Conservation (phyloP, 2,888 invertebrate genomes). For the Allacma fusca region DNA sequence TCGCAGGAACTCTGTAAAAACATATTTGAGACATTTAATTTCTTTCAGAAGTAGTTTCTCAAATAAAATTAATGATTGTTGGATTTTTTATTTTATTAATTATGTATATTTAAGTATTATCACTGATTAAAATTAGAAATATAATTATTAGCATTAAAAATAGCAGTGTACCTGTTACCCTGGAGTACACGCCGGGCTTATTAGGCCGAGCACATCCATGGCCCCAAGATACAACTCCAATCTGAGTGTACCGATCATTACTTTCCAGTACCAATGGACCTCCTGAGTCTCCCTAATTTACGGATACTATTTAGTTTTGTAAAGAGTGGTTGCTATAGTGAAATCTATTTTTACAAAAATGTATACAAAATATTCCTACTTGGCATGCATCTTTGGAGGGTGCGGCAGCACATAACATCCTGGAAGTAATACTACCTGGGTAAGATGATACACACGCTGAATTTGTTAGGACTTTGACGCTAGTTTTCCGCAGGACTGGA, state of each 20-base stretch:
- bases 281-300: constrained; percentile 46
- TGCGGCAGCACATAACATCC: constrained; percentile 59
- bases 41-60: not conserved
- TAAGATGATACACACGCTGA: constrained; percentile 52
- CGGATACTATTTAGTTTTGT: not conserved
- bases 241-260: constrained; percentile 48
- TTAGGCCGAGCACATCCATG: constrained; percentile 46
- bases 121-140: too few species aligned
- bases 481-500: constrained; percentile 44
- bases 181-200: constrained; percentile 46
- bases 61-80: too few species aligned
- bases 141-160: not conserved
- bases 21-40: not conserved
- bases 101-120: not conserved
- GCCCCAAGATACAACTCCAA: constrained; percentile 58
- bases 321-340: not conserved
- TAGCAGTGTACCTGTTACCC: constrained; percentile 44
- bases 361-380: constrained; percentile 14
- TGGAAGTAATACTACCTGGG: constrained; percentile 51
- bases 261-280: constrained; percentile 51
- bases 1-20: constrained; percentile 43
- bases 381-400: constrained; percentile 58
- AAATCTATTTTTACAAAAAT: not conserved
- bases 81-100: too few species aligned
- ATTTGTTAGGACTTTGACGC: constrained; percentile 55